Evolutionary conservation across 2,113 vertebrate species (phyloP).

Genomic region (Nymphicus hollandicus): DNA sequence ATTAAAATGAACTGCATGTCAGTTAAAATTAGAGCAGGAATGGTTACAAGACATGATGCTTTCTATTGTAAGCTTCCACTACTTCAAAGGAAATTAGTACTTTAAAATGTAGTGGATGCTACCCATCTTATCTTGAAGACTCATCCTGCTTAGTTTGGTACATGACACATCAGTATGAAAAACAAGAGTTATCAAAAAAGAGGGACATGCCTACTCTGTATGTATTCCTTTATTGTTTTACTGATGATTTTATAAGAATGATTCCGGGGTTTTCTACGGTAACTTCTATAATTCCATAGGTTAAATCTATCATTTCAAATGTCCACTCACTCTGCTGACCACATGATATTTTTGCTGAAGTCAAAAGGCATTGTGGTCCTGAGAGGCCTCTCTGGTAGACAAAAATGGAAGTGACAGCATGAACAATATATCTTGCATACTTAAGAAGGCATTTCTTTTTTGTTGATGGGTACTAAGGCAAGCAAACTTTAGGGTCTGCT

Average conservation of each 20-base stretch:
- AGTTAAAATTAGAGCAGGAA: not conserved
- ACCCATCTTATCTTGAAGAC: not conserved
- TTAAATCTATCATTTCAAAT: not conserved
- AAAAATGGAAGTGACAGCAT: not conserved
- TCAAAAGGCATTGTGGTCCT: not conserved
- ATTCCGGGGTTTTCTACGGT: fast-evolving
- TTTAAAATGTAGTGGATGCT: not conserved
- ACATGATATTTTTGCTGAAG: not conserved
- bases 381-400: fast-evolving
- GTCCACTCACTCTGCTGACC: not conserved
- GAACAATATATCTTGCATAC: not conserved
- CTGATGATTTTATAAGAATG: not conserved
- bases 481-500: not conserved
- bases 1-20: not conserved
- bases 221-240: not conserved
- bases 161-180: fast-evolving
- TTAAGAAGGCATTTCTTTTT: not conserved
- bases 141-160: not conserved
- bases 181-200: not conserved
- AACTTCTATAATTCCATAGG: not conserved
- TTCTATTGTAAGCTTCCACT: not conserved
- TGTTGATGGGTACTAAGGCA: not conserved
- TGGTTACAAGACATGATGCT: not conserved
- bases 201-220: not conserved
- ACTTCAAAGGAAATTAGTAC: not conserved